These are phyloP conservation scores for Patiria miniata DNA, from an alignment of 35 echinoderm and acorn worm species.

Conservation along the genomic window DNA sequence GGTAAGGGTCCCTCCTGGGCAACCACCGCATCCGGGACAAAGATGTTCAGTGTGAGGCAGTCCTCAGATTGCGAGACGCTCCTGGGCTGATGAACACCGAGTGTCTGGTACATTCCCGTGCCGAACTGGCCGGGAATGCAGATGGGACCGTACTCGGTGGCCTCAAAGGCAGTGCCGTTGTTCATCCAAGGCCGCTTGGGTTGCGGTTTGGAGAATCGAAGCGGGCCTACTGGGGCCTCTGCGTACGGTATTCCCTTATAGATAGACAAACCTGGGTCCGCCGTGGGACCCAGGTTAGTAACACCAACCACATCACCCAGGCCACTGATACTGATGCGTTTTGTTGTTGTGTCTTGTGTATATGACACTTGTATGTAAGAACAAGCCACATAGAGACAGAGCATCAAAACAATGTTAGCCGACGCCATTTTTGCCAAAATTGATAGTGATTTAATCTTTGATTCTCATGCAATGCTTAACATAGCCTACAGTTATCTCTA, in stretches of 20 bases:
- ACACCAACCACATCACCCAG: neutral
- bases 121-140: conserved; percentile 1
- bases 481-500: no score
- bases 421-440: neutral
- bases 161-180: conserved; percentile 36
- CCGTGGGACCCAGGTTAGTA: neutral
- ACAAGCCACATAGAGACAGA: neutral
- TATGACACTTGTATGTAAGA: neutral
- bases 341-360: neutral
- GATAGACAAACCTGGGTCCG: neutral
- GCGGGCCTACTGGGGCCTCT: conserved; percentile 63
- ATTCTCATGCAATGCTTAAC: no score
- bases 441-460: no score
- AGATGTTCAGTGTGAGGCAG: conserved; percentile 70
- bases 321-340: neutral
- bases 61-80: conserved; percentile 43
- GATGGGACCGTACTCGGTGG: conserved; percentile 32
- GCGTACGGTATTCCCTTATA: conserved; percentile 80
- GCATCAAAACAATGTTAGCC: neutral
- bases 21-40: conserved; percentile 35
- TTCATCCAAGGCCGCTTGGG: conserved; percentile 33
- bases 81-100: neutral
- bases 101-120: neutral
- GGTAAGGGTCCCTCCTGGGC: conserved; percentile 37
- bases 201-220: conserved; percentile 68